A percentile compares a stretch with the other conserved stretches of the same genome.
phyloP scores from a whole-genome alignment of 2,888 invertebrate genomes.

The Eristalis tenax region DNA sequence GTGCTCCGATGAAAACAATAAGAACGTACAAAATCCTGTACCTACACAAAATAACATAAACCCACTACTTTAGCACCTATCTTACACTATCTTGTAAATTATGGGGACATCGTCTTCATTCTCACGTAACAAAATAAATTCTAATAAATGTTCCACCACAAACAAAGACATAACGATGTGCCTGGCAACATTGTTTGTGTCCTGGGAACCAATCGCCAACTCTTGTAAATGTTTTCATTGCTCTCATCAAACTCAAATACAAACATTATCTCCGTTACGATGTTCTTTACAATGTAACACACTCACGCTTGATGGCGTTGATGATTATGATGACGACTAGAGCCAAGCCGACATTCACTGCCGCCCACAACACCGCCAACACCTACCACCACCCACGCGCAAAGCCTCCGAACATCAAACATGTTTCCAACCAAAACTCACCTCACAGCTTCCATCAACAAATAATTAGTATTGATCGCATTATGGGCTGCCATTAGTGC shows the following conservation, averaged over 20 bases:
- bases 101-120: no score
- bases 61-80: no score
- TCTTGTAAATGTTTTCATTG: conserved; percentile 50
- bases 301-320: conserved; percentile 17
- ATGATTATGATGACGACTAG: conserved; percentile 30
- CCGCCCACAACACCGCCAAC: not conserved
- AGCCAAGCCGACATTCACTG: conserved; percentile 9
- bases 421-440: conserved; percentile 53
- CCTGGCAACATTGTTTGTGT: conserved; percentile 26
- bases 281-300: conserved; percentile 32
- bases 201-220: conserved; percentile 37
- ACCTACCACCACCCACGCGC: conserved; percentile 26
- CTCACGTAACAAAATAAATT: no score
- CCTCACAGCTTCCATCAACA: conserved; percentile 59
- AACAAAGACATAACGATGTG: not conserved
- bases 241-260: conserved; percentile 49
- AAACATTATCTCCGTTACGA: conserved; percentile 43
- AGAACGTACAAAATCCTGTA: no score
- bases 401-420: conserved; percentile 36
- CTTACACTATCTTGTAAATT: no score
- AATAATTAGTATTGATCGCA: conserved; percentile 66
- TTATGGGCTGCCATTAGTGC: conserved; percentile 61
- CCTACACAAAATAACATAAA: no score
- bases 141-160: no score
- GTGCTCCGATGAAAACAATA: no score